phyloP scores from a whole-genome alignment of 2,797 vertebrate species.

The Gallinago nigripennis region DNA sequence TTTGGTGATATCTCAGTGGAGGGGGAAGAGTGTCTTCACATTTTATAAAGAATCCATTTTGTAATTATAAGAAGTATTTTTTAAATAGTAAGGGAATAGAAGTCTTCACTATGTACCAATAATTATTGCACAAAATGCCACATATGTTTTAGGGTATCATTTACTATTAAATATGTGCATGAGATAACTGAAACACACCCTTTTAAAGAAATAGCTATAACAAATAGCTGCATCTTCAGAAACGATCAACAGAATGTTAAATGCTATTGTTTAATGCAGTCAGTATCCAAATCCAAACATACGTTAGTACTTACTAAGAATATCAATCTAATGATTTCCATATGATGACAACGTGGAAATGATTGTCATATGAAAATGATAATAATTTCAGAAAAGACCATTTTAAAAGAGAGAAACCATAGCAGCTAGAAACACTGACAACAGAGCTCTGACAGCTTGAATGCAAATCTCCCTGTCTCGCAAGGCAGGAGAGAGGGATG shows the following conservation, averaged over 20 bases:
- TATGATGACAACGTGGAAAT: background rate
- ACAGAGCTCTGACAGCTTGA: slow-evolving; percentile 38
- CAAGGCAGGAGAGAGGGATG: background rate
- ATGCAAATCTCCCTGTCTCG: background rate
- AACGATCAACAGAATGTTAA: slow-evolving; percentile 10
- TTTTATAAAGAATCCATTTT: background rate
- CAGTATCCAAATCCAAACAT: background rate
- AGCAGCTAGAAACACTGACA: slow-evolving; percentile 15
- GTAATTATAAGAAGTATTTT: background rate
- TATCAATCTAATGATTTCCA: slow-evolving; percentile 32
- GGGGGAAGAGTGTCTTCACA: background rate
- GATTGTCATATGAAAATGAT: background rate
- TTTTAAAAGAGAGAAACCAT: slow-evolving; percentile 32
- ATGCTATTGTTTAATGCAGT: background rate
- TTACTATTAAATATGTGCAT: background rate
- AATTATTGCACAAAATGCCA: background rate
- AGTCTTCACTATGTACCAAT: background rate
- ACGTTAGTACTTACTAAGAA: background rate
- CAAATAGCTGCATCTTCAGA: background rate
- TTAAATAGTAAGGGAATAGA: background rate
- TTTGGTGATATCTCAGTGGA: background rate
- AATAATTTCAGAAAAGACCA: slow-evolving; percentile 17
- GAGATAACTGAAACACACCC: background rate
- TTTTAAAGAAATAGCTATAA: background rate
- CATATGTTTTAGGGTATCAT: background rate